A percentile compares a stretch with the other conserved stretches of the same genome.
Conservation (phyloP, 92 coral and sea anemone species). For the Paragorgia papillata region DNA sequence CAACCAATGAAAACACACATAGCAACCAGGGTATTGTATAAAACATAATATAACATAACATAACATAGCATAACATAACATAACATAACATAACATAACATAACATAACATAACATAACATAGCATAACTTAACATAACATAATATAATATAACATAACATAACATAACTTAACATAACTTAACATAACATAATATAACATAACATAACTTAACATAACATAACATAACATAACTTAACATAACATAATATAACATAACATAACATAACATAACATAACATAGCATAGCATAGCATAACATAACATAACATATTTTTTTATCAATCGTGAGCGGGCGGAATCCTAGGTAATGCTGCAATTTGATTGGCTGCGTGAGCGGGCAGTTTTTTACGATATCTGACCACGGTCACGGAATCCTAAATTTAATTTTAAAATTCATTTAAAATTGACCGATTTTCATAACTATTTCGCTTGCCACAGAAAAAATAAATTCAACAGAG, state of each 20-base stretch:
- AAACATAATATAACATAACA: slow-evolving; percentile 7
- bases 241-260: slow-evolving; percentile 1
- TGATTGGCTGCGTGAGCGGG: too few species aligned
- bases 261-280: slow-evolving; percentile 6
- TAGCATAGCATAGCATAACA: not conserved
- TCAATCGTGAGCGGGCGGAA: too few species aligned
- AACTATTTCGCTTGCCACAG: too few species aligned
- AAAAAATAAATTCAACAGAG: too few species aligned
- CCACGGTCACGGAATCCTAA: too few species aligned
- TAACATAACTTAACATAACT: slow-evolving; percentile 7
- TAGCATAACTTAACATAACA: slow-evolving; percentile 1
- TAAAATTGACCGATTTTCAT: too few species aligned
- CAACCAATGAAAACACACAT: too few species aligned
- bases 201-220: slow-evolving; percentile 9
- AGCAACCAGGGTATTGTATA: too few species aligned
- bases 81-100: slow-evolving; percentile 20
- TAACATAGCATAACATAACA: slow-evolving; percentile 12
- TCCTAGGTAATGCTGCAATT: too few species aligned
- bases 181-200: slow-evolving; percentile 13
- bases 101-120: slow-evolving; percentile 8
- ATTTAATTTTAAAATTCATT: too few species aligned
- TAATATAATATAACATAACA: slow-evolving; percentile 6
- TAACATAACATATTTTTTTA: not conserved
- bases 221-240: slow-evolving; percentile 4
- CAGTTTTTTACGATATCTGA: too few species aligned